phyloP scores from a whole-genome alignment of 2,797 vertebrate species.

The Acomys russatus region DNA sequence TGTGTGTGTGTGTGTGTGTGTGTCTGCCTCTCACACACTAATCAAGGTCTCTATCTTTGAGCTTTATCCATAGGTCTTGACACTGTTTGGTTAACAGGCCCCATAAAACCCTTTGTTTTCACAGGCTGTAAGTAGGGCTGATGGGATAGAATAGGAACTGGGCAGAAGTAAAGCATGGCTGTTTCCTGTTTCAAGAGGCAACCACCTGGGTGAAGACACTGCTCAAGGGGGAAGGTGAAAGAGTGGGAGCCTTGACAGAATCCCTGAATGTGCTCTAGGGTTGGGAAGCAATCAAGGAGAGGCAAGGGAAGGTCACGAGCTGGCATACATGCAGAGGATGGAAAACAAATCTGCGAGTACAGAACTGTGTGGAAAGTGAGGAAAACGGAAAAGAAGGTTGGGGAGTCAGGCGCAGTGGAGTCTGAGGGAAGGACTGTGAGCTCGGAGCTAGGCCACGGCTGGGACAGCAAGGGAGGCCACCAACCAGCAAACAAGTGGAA shows the following conservation, averaged over 20 bases:
- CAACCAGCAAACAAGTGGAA: not conserved
- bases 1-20: no score
- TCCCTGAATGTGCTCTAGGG: not conserved
- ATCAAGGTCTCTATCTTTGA: not conserved
- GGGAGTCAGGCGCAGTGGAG: not conserved
- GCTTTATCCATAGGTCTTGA: not conserved
- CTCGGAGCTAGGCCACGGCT: not conserved
- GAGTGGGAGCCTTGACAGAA: not conserved
- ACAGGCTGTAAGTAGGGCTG: not conserved
- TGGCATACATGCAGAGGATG: not conserved
- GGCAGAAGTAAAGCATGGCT: not conserved
- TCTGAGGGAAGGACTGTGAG: not conserved
- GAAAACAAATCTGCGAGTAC: not conserved
- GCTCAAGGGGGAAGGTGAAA: not conserved
- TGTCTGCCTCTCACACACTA: accelerated
- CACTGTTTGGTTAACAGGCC: not conserved
- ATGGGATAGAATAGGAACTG: not conserved
- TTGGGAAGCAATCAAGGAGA: not conserved
- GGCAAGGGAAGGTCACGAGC: accelerated
- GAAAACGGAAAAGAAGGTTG: not conserved
- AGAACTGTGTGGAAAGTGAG: constrained; percentile 13
- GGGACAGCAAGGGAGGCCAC: not conserved
- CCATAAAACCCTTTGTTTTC: not conserved
- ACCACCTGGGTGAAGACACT: not conserved
- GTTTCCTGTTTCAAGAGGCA: not conserved